These are phyloP conservation scores for Halcyon leucocephala DNA, from an alignment of 2,797 vertebrate species.

Conservation along the genomic window DNA sequence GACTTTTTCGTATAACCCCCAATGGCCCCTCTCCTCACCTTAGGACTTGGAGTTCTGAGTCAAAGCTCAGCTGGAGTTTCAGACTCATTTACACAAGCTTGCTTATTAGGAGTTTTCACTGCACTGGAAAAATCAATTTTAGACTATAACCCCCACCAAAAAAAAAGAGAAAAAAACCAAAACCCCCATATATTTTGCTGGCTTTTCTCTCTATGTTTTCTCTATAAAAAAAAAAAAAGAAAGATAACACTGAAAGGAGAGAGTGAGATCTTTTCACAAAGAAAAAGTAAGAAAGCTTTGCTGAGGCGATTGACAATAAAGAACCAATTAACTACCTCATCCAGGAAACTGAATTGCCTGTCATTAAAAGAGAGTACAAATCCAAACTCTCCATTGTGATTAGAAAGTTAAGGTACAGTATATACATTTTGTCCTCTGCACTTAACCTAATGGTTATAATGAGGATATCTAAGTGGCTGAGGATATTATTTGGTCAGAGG, in stretches of 20 bases:
- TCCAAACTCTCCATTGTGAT: not conserved
- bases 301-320: not conserved
- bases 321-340: constrained; percentile 42
- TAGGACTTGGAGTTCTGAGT: not conserved
- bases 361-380: not conserved
- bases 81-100: not conserved
- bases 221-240: not conserved
- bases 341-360: constrained; percentile 39
- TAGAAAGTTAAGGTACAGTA: constrained; percentile 17
- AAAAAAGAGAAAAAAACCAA: not conserved
- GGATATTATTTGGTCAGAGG: constrained; percentile 30
- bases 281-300: not conserved
- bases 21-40: not conserved
- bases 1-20: not conserved
- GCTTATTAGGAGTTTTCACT: not conserved
- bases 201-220: not conserved
- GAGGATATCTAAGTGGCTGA: constrained; percentile 9
- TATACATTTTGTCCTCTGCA: constrained; percentile 20
- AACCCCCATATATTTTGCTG: not conserved
- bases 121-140: not conserved
- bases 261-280: not conserved
- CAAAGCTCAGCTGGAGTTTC: not conserved
- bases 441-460: constrained; percentile 44
- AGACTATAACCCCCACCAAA: not conserved
- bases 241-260: not conserved